These are phyloP conservation scores for Petrocephalus microphthalmus DNA, from an alignment of 2,113 vertebrate genomes.

Conservation along the genomic window DNA sequence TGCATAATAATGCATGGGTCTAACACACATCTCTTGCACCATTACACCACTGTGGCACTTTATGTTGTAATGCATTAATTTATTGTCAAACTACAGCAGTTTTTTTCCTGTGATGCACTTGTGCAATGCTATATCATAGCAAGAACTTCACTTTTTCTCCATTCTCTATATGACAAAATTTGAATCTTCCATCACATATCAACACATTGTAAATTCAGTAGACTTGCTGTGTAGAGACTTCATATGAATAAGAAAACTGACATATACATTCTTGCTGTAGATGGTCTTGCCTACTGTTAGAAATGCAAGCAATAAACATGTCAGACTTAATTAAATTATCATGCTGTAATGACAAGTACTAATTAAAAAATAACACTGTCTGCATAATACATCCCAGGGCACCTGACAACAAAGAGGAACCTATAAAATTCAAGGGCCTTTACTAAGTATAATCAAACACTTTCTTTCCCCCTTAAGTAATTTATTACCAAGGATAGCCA, in stretches of 20 bases:
- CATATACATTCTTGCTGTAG: neutral
- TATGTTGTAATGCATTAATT: neutral
- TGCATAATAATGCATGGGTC: neutral
- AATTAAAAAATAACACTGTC: slow-evolving; percentile 24
- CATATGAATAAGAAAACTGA: neutral
- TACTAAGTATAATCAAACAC: slow-evolving; percentile 24
- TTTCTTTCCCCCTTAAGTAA: slow-evolving; percentile 13
- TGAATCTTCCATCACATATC: neutral
- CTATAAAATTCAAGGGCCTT: slow-evolving; percentile 25
- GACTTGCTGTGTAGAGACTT: neutral
- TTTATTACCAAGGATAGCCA: neutral
- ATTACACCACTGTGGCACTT: neutral
- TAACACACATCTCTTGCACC: neutral
- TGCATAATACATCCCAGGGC: slow-evolving; percentile 21
- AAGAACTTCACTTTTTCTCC: neutral
- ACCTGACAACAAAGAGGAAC: slow-evolving; percentile 21
- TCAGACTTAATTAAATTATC: slow-evolving; percentile 25
- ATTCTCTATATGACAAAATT: neutral
- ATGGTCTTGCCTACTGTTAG: neutral
- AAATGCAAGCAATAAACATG: slow-evolving; percentile 19
- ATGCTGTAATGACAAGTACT: slow-evolving; percentile 24
- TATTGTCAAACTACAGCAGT: neutral
- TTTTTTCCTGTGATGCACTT: neutral
- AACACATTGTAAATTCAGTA: neutral
- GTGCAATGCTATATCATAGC: neutral